phyloP scores from a whole-genome alignment of 1,140 invertebrate genomes.

The Bicyclus anynana region DNA sequence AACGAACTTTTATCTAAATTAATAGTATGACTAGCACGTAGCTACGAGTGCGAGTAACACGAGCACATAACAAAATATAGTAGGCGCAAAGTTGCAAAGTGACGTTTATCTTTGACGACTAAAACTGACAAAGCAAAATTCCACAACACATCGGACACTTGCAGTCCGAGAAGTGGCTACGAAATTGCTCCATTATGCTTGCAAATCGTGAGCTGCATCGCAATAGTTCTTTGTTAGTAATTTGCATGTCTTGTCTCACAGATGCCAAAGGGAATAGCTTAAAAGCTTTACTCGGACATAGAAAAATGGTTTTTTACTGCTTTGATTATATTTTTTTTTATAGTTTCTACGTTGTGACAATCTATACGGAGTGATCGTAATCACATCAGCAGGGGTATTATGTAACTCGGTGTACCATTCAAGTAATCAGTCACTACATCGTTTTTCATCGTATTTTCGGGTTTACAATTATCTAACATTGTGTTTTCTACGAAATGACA shows the following conservation, averaged over 20 bases:
- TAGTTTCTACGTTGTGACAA: background rate
- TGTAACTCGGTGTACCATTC: no score
- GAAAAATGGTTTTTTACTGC: background rate
- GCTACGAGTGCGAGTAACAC: no score
- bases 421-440: no score
- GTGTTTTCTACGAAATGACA: no score
- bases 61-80: background rate
- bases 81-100: background rate
- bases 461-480: no score
- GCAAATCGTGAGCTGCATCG: slow-evolving; percentile 69
- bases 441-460: no score
- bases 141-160: slow-evolving; percentile 63
- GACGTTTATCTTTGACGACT: slow-evolving; percentile 11
- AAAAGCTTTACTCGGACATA: slow-evolving; percentile 3
- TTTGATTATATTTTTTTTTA: background rate
- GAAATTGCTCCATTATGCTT: slow-evolving; percentile 72
- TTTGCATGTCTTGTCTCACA: background rate
- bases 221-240: slow-evolving; percentile 51
- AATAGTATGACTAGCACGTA: background rate
- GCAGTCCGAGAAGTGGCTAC: slow-evolving; percentile 62
- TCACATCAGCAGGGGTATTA: no score
- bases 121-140: slow-evolving; percentile 22
- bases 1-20: background rate
- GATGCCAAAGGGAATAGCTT: slow-evolving; percentile 4
- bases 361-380: no score